Evolutionary conservation across 2,888 invertebrate species (phyloP).

Genomic region (Nemotelus pantherinus): DNA sequence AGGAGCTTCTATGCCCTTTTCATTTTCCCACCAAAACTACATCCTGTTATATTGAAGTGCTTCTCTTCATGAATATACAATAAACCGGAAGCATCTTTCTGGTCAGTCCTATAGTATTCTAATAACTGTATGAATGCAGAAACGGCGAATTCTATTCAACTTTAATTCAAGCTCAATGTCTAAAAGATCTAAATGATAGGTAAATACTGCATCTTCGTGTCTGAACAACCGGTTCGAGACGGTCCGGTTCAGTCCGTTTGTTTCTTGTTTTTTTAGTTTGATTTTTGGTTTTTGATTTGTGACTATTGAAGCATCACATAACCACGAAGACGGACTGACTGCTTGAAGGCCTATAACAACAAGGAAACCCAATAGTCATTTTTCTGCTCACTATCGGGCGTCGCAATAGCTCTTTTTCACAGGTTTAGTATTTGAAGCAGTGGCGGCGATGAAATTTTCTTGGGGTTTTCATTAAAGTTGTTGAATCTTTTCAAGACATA

Average conservation of each 20-base stretch:
- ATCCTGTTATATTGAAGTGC: too few relatives aligned
- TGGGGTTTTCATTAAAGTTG: too few relatives aligned
- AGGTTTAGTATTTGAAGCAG: not conserved
- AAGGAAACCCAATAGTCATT: slow-evolving; percentile 37
- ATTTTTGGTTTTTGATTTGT: slow-evolving; percentile 19
- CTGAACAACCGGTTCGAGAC: slow-evolving; percentile 28
- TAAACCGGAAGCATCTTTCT: too few relatives aligned
- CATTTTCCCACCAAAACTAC: too few relatives aligned
- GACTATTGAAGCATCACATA: slow-evolving; percentile 16
- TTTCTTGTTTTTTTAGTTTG: not conserved
- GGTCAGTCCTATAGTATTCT: too few relatives aligned
- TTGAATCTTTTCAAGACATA: too few relatives aligned
- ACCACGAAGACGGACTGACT: slow-evolving; percentile 34
- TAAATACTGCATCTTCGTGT: slow-evolving; percentile 29
- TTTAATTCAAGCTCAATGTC: slow-evolving; percentile 15
- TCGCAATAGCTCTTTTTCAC: not conserved
- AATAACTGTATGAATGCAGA: slow-evolving; percentile 2
- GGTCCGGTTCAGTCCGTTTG: slow-evolving; percentile 2
- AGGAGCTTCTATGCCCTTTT: too few relatives aligned
- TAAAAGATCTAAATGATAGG: slow-evolving; percentile 31
- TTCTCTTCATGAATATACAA: too few relatives aligned
- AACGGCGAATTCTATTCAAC: slow-evolving; percentile 39
- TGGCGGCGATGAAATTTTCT: not conserved
- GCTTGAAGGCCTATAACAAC: slow-evolving; percentile 8
- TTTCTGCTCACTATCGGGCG: not conserved